Conservation (phyloP, 2,888 invertebrate genomes). For the Hylaea fasciaria region DNA sequence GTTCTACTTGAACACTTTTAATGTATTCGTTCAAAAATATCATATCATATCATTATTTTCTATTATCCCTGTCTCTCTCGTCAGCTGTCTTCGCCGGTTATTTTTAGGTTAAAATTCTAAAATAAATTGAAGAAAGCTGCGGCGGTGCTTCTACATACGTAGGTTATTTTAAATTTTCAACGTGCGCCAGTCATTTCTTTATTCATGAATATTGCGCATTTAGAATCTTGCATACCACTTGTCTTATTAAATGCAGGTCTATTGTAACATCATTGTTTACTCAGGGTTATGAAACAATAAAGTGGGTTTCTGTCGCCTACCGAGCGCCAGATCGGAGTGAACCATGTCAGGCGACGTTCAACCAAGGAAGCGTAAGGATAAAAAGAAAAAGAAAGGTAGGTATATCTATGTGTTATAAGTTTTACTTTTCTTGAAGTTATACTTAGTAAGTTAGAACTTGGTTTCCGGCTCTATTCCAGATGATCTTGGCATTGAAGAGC, state of each 20-base stretch:
- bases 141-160: constrained; percentile 63
- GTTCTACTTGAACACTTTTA: background rate
- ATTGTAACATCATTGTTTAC: constrained; percentile 74
- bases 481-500: constrained; percentile 77
- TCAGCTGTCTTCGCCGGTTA: constrained; percentile 83
- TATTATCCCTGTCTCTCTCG: constrained; percentile 60
- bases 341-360: constrained; percentile 95
- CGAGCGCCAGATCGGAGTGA: constrained; percentile 72
- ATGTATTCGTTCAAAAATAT: constrained; percentile 31
- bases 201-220: constrained; percentile 77
- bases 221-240: constrained; percentile 61
- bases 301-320: constrained; percentile 69
- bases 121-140: constrained; percentile 81
- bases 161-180: constrained; percentile 81
- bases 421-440: constrained; percentile 8
- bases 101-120: constrained; percentile 83
- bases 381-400: constrained; percentile 93
- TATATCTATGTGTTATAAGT: background rate
- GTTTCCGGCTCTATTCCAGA: constrained; percentile 59
- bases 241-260: constrained; percentile 57
- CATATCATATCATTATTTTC: background rate
- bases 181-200: constrained; percentile 69
- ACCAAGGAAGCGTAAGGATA: constrained; percentile 94
- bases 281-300: constrained; percentile 83
- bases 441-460: constrained; percentile 2